phyloP scores from a whole-genome alignment of 2,797 vertebrate genomes.

The Aselliscus stoliczkanus region DNA sequence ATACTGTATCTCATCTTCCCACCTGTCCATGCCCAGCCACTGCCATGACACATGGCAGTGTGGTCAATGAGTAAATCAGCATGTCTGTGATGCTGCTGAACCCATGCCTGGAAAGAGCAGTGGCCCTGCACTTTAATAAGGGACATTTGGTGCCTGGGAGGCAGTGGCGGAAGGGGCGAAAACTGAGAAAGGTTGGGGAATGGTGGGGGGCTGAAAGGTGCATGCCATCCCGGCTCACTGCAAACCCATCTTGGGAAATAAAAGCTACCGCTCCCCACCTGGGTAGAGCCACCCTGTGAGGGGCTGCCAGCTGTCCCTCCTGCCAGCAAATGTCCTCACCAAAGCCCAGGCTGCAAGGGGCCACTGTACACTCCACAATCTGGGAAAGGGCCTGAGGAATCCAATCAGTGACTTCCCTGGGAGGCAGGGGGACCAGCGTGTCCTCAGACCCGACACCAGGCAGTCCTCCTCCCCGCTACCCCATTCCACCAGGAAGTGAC shows the following conservation, averaged over 20 bases:
- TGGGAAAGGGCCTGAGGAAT: neutral
- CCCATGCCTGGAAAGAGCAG: no score
- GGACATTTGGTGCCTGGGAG: no score
- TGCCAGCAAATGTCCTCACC: neutral
- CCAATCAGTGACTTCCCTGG: neutral
- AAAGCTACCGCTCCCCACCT: fast-evolving
- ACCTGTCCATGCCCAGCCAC: no score
- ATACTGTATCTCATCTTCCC: neutral
- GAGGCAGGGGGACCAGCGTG: neutral
- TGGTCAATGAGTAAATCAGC: no score
- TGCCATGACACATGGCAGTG: neutral
- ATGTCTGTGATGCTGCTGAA: neutral
- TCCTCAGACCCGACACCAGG: no score
- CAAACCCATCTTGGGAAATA: fast-evolving
- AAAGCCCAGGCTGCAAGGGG: neutral
- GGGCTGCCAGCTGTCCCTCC: neutral
- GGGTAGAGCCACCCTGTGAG: neutral
- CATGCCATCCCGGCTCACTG: fast-evolving
- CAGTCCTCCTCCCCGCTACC: neutral
- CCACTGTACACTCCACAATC: fast-evolving
- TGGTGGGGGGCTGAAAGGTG: no score
- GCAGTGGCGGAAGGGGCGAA: no score
- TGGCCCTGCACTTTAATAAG: no score
- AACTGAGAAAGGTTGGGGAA: no score
- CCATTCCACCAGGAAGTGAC: neutral